phyloP scores from a whole-genome alignment of 2,888 invertebrate genomes.

The Leptinotarsa juncta region DNA sequence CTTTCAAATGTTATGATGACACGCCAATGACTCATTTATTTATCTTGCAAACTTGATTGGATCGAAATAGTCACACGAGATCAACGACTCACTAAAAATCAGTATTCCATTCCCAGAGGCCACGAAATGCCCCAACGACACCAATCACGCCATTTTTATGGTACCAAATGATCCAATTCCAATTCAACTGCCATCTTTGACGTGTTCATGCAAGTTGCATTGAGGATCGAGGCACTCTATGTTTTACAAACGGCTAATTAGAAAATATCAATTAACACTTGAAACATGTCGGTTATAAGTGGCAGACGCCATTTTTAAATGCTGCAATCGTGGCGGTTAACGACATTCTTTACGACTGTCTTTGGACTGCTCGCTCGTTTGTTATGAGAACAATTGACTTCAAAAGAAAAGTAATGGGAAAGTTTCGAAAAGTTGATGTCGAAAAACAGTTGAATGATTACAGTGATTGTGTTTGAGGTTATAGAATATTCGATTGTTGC shows the following conservation, averaged over 20 bases:
- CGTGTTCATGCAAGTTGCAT: conserved; percentile 38
- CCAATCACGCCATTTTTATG: conserved; percentile 33
- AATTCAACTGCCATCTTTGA: conserved; percentile 41
- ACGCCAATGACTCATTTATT: conserved; percentile 5
- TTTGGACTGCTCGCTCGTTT: conserved; percentile 33
- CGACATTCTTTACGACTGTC: conserved; percentile 44
- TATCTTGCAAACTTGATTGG: conserved; percentile 35
- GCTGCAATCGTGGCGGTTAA: conserved; percentile 43
- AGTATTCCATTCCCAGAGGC: conserved; percentile 35
- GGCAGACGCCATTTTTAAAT: conserved; percentile 47
- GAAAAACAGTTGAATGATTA: conserved; percentile 33
- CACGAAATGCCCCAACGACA: conserved; percentile 36
- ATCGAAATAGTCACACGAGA: conserved; percentile 41
- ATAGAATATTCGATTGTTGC: not conserved
- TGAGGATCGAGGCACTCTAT: conserved; percentile 31
- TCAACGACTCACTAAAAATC: conserved; percentile 38
- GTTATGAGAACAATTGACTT: conserved; percentile 33
- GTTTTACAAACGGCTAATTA: conserved; percentile 46
- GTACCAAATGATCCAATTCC: conserved; percentile 41
- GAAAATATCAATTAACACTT: conserved; percentile 50
- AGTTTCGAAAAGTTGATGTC: conserved; percentile 26
- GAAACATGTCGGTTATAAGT: conserved; percentile 45
- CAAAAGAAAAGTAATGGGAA: conserved; percentile 33
- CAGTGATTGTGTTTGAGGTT: conserved; percentile 26
- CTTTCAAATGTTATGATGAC: no score